Evolutionary conservation across 2,113 vertebrate genomes (phyloP), one percentile per base, ranked within the genome.

Genomic region (Phalacrocorax pelagicus): DNA sequence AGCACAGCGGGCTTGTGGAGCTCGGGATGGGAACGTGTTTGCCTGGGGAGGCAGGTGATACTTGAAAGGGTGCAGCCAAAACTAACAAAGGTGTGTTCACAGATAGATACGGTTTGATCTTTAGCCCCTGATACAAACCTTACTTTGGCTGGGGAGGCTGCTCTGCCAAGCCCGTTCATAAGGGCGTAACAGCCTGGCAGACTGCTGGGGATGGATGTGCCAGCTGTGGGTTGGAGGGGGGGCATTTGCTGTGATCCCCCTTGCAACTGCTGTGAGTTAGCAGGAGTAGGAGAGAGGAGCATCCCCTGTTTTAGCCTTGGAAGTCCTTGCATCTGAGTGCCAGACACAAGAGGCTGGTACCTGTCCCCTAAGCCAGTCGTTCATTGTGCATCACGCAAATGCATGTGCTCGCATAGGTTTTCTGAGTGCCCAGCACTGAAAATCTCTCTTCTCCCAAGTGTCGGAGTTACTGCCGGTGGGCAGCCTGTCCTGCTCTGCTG

Each of bases 71-170:
- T 71, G 81, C 94, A 95, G 95, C 95, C 95, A 96, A 95, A 95
- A 93, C 96, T 95, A 97, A 97, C 96, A 96, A 97, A 97, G 96
- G 97, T 70, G 96, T 96, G 96, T 94, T 95, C 81, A 22, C 52
- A 70, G 85, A 92, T 69, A 97, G 95, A 83, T 71, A 90, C 22
- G 49, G 42, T 71, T 88, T 95, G 94, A 95, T 95, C 96, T 96
- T 90, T 94, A 96, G 90, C 74, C 94, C 63, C 74, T 88, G 94
- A 90, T 88, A 75, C 69, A 73, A 82, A 70, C 72, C 74, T 85
- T 72, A 3, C 81, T 82, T 92, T 72, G 79, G 63, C 57, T 90
- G 78, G 22, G 49, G 87, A 95, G 81, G 86, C 89, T 86, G 84
- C 81, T 91, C 51, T 71, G 89, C 86, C 92, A 91, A 92, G 74